Base-by-base conservation (phyloP, 1,140 invertebrate genomes). In the Amphibalanus amphitrite region DNA sequence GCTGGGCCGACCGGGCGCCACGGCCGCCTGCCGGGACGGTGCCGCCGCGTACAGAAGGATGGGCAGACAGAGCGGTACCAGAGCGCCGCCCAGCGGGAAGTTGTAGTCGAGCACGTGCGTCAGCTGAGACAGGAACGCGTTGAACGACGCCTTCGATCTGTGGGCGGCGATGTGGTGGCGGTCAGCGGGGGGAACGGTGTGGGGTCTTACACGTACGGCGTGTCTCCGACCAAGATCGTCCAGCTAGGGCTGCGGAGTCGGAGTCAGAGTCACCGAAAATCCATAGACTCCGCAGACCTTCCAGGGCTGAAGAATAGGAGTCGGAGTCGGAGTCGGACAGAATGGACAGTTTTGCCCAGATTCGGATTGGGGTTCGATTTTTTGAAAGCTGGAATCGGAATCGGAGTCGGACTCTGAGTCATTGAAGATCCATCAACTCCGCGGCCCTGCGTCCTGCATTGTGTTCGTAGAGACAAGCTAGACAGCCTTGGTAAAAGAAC, bases 51-150 rank as follows among this genome's bases (percentile, higher is more conserved):
- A 65, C 64, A 65, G 23, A 6, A 65, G 64, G 10, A 65, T 6
- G 10, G 64, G 64, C 64, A 65, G 20, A 6, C 90, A 87, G 0
- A 92, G 90, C 23, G 91, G 87, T 26, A 97, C 84, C 38, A 98
- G 86, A n/a, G 87, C 84, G 75, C 88, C 89, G 0, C 93, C 93
- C 83, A 97, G 91, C 64, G 89, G 80, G 78, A 95, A 92, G 81
- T 98, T 97, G 77, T 94, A 90, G 80, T 98, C 93, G 75, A 97
- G 78, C 28, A 97, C 85, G 86, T 97, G 89, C 0, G 93, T 92
- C 65, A 97, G 80, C 78, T 93, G 94, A 28, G 91, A 87, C 76
- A 99, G 81, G 78, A 96, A 98, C 6, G 93, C 92, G 80, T 95
- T 97, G 80, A 98, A 98, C 1, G 95, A 91, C 1, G 94, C 87